Percentiles rank a stretch among this genome's conserved stretches.
Evolutionary conservation across 1,140 invertebrate species (phyloP).

Genomic region (Eupristina koningsbergeri): DNA sequence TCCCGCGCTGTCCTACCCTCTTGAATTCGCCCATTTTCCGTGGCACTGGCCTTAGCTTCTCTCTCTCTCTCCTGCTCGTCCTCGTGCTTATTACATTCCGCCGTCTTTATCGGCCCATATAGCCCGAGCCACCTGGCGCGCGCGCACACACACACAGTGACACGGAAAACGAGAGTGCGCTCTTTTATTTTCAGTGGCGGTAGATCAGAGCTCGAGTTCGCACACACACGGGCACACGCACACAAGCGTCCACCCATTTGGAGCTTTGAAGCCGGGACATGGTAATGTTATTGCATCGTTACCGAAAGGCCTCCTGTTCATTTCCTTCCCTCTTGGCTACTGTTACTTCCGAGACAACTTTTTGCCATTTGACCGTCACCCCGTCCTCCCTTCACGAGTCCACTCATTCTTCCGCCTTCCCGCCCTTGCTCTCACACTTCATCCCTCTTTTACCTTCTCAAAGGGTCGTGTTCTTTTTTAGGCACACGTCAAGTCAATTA

Average conservation of each 20-base stretch:
- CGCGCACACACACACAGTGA: not conserved
- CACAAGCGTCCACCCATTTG: conserved; percentile 63
- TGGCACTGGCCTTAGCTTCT: not conserved
- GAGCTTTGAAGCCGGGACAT: conserved; percentile 61
- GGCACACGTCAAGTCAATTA: conserved; percentile 51
- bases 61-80: not conserved
- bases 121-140: not conserved
- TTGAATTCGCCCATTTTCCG: conserved; percentile 16
- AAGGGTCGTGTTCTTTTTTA: conserved; percentile 49
- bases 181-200: conserved; percentile 58
- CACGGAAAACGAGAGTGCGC: conserved; percentile 18
- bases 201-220: conserved; percentile 24
- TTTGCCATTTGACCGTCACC: conserved; percentile 39
- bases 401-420: not conserved
- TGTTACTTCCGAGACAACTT: conserved; percentile 35
- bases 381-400: not conserved
- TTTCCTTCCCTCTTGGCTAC: conserved; percentile 13
- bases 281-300: conserved; percentile 67
- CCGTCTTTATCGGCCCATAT: conserved; percentile 51
- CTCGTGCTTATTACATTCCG: conserved; percentile 30
- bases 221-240: conserved; percentile 53
- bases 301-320: conserved; percentile 51
- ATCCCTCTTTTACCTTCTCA: conserved; percentile 36
- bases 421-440: not conserved
- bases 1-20: conserved; percentile 19